Base-by-base conservation (phyloP, 2,797 vertebrate genomes). In the Sebastes oblongus region DNA sequence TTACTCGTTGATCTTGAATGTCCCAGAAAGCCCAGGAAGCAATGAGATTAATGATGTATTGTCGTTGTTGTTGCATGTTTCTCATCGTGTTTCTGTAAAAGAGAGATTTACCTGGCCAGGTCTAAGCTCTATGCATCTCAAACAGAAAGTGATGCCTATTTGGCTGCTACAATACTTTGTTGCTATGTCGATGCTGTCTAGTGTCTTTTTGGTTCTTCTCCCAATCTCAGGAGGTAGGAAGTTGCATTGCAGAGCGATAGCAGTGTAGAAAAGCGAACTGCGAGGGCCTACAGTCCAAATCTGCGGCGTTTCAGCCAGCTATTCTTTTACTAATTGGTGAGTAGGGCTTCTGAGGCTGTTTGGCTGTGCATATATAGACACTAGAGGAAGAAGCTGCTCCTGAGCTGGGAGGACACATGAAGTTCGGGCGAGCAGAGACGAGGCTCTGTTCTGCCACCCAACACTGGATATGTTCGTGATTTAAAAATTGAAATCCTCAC, bases 41-140 rank as follows among this genome's bases (percentile, higher is more conserved):
- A 91, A 89, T 91, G 93, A 92, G 92, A 94, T 90, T 92, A 92
- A 92, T 92, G 91, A 91, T 94, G 91, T 94, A 86, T 93, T 87
- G 92, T 94, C 87, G 91, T 94, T 92, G 93, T 93, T 93, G 92
- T 93, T 95, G 94, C 94, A 94, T 94, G 94, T 95, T 94, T 87
- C 92, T 92, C 92, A 94, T 93, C 92, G 92, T 95, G 92, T 94
- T 91, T 89, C 93, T 93, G 93, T 94, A 91, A 94, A 92, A 93
- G 91, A 94, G 88, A 93, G 89, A 92, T 93, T 90, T 85, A 87
- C 90, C 89, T 91, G 91, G 93, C 88, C 86, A 90, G 88, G 88
- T 93, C 89, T 89, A 42, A 90, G 88, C 92, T 93, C 93, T 94
- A 93, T 93, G 92, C 89, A 94, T 94, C 92, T 91, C 89, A 88